These are phyloP conservation scores for Etheostoma nigrum DNA, from an alignment of 2,797 vertebrate species.

Conservation along the genomic window DNA sequence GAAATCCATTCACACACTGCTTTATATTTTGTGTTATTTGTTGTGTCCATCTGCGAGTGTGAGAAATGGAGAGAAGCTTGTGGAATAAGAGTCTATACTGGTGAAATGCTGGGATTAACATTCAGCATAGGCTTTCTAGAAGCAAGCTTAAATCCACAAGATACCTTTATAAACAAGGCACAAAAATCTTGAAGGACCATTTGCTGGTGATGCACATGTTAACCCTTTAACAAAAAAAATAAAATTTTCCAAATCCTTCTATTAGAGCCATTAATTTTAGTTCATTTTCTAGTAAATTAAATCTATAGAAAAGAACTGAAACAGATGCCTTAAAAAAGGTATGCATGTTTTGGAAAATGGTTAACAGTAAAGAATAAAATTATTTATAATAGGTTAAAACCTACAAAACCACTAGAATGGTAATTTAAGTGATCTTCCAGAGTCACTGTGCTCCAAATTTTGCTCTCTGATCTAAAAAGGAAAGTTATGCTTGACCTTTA, in stretches of 20 bases:
- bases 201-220: slow-evolving; percentile 41
- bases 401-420: slow-evolving; percentile 35
- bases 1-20: not conserved
- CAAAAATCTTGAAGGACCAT: slow-evolving; percentile 62
- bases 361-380: not conserved
- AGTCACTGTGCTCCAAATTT: slow-evolving; percentile 16
- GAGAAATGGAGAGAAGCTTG: slow-evolving; percentile 13
- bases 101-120: slow-evolving; percentile 30
- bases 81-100: slow-evolving; percentile 11
- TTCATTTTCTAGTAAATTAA: slow-evolving; percentile 19
- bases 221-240: slow-evolving; percentile 16
- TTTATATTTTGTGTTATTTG: not conserved
- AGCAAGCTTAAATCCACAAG: slow-evolving; percentile 23
- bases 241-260: slow-evolving; percentile 30
- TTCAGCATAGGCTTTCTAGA: slow-evolving; percentile 38
- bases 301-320: slow-evolving; percentile 13
- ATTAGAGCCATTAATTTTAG: slow-evolving; percentile 11
- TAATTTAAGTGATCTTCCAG: slow-evolving; percentile 37
- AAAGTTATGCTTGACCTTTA: not conserved
- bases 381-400: slow-evolving; percentile 32
- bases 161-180: slow-evolving; percentile 69
- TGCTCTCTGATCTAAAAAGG: slow-evolving; percentile 16
- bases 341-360: slow-evolving; percentile 20
- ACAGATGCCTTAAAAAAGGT: not conserved
- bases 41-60: slow-evolving; percentile 3